Evolutionary conservation across 92 coral and sea anemone genomes (phyloP), one percentile per base, ranked within the genome.

Genomic region (Epizoanthus scotinus): DNA sequence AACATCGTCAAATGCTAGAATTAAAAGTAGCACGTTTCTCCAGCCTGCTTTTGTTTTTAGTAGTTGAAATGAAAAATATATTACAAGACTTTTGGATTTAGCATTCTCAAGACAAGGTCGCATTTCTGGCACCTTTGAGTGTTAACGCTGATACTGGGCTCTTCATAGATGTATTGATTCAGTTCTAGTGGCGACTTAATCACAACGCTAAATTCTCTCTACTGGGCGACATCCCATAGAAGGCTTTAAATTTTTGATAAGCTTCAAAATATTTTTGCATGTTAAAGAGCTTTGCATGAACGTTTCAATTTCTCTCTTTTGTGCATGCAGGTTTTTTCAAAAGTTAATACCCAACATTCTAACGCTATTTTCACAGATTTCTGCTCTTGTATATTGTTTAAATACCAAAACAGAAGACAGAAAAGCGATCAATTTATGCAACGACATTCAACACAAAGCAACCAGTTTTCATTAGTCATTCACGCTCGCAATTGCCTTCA

Each of bases 201-300:
- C 49, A 67, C 61, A 13, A 85, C 73, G 82, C 34, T 87, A 73
- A 42, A 78, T 72, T 66, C 84, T 55, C 61, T 62, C 65, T 82
- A 55, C 58, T 72, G 74, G 59, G 89, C 86, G 89, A 86, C 92
- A 77, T 84, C 91, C 84, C 90, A 89, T 75, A 79, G 63, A 90
- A 90, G 15, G 89, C 83, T 90, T 73, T 93, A 90, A 92, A 93
- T 93, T 93, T 93, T 93, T 93, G 90, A 93, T 93, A 93, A 93
- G 92, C 88, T 90, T 85, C 94, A 93, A 86, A 83, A 84, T 87
- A 91, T 90, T 93, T 93, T 90, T 93, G 97, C 97, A 93, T 93
- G 81, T 90, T 93, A 91, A 93, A 87, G 89, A 91, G 89, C 71
- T 85, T 77, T 70, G 59, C 31, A 71, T 65, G 62, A 81, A 87